Evolutionary conservation across 2,888 invertebrate genomes (phyloP).

Genomic region (Eristalis intricaria): DNA sequence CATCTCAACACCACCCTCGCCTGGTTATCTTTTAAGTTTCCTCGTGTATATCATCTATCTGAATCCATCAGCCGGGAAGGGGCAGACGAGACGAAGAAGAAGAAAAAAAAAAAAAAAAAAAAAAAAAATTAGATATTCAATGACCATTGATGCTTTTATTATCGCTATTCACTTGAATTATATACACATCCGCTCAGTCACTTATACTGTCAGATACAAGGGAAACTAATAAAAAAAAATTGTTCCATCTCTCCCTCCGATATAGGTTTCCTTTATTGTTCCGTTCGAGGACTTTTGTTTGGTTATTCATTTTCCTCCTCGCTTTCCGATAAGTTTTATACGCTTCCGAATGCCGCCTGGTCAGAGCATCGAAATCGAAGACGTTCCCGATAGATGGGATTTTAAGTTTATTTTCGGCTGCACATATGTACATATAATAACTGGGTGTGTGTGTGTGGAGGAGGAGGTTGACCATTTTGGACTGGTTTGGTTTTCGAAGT

Average conservation of each 20-base stretch:
- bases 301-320: constrained; percentile 63
- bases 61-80: neutral
- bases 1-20: constrained; percentile 24
- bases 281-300: constrained; percentile 60
- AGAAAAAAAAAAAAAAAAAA: constrained; percentile 26
- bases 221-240: constrained; percentile 49
- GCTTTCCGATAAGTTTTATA: constrained; percentile 57
- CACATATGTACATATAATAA: constrained; percentile 37
- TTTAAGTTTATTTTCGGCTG: constrained; percentile 47
- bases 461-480: constrained; percentile 25
- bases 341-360: constrained; percentile 48
- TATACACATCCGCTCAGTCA: constrained; percentile 66
- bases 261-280: constrained; percentile 56
- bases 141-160: constrained; percentile 71
- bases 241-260: neutral
- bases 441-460: neutral
- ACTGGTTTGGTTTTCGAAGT: constrained; percentile 6
- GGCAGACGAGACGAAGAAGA: neutral
- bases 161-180: constrained; percentile 69
- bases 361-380: constrained; percentile 8
- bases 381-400: constrained; percentile 15
- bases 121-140: constrained; percentile 66
- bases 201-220: constrained; percentile 30
- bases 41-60: constrained; percentile 62
- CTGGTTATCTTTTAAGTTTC: constrained; percentile 56